Conservation (phyloP, 2,888 invertebrate species). For the Ellobium chinense region DNA sequence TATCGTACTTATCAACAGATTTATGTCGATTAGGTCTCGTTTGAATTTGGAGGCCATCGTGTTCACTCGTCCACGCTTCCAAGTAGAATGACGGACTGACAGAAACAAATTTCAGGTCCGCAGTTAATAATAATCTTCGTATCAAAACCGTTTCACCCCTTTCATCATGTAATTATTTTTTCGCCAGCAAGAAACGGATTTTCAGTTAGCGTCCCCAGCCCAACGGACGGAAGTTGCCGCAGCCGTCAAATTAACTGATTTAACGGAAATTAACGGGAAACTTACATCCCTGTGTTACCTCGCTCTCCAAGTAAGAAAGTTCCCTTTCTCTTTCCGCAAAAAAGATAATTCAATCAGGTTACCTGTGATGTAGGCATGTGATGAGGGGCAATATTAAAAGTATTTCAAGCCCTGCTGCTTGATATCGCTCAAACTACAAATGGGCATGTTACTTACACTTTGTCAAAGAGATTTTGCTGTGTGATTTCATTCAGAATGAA, state of each 20-base stretch:
- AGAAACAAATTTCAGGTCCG: background rate
- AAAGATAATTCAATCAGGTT: no score
- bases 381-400: no score
- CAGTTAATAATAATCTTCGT: background rate
- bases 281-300: background rate
- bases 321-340: no score
- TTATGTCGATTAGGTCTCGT: background rate
- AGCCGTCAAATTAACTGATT: background rate
- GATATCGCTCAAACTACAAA: no score
- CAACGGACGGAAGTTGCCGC: background rate
- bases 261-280: background rate
- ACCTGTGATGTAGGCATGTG: no score
- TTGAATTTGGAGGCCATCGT: background rate
- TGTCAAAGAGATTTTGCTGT: background rate
- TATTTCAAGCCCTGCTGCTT: no score
- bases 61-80: background rate
- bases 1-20: background rate
- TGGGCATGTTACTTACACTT: background rate
- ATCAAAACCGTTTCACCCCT: background rate
- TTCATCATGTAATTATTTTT: background rate
- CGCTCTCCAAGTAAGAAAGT: no score
- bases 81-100: background rate
- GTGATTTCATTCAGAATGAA: background rate
- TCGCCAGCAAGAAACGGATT: background rate
- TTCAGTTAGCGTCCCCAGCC: background rate